Percentiles rank a stretch among this genome's conserved stretches.
phyloP scores from a whole-genome alignment of 2,113 vertebrate genomes.

The Perognathus longimembris region DNA sequence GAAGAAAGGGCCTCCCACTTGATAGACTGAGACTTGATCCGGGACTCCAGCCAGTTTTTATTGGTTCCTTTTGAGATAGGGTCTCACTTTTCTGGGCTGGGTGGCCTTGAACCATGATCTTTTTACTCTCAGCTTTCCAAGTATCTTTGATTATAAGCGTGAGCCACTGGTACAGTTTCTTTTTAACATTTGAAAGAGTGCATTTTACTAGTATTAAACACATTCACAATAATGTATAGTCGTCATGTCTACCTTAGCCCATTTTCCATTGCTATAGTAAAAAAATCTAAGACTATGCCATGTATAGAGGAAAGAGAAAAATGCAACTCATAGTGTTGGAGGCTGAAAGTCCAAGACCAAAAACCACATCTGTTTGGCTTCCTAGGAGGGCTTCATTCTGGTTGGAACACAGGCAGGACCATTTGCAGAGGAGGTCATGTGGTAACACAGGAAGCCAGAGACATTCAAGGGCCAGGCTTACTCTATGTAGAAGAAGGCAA shows the following conservation, averaged over 20 bases:
- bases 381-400: neutral
- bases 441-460: neutral
- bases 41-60: no score
- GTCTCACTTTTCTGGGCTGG: no score
- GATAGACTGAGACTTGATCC: no score
- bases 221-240: neutral
- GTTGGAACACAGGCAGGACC: neutral
- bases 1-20: no score
- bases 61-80: no score
- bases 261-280: slow-evolving; percentile 12
- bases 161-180: neutral
- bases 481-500: neutral
- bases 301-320: neutral
- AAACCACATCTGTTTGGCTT: neutral
- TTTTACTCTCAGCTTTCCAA: no score
- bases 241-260: neutral
- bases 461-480: neutral
- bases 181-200: neutral
- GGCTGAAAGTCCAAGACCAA: neutral
- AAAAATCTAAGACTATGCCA: neutral
- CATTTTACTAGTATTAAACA: neutral
- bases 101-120: no score
- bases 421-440: neutral
- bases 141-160: no score
- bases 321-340: neutral